Evolutionary conservation across 2,888 invertebrate species (phyloP).

Genomic region (Pristionchus japonicus): DNA sequence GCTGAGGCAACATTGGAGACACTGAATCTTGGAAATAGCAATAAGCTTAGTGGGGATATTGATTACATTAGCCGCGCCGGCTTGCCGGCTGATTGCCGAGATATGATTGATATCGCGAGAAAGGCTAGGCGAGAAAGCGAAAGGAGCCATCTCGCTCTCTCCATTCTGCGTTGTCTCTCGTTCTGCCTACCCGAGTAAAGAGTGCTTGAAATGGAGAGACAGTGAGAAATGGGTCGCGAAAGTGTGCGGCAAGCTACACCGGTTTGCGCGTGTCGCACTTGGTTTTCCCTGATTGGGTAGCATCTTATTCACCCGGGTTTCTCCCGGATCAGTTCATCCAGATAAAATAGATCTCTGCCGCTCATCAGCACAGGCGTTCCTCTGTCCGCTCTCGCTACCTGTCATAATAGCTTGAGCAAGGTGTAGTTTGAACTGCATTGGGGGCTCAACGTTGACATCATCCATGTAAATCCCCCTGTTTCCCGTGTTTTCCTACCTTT

Average conservation of each 20-base stretch:
- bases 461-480: neutral
- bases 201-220: too few species aligned
- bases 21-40: too few species aligned
- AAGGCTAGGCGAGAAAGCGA: neutral
- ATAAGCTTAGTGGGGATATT: neutral
- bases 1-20: too few species aligned
- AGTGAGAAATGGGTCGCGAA: neutral
- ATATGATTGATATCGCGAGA: constrained; percentile 9
- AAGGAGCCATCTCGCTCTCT: neutral
- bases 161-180: neutral
- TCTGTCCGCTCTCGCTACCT: too few species aligned
- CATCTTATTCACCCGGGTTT: too few species aligned
- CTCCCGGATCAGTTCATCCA: too few species aligned
- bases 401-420: too few species aligned
- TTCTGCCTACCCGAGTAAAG: neutral
- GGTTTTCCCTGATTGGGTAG: neutral
- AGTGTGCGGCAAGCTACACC: neutral
- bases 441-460: too few species aligned
- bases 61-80: neutral
- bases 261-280: neutral
- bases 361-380: too few species aligned
- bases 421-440: too few species aligned
- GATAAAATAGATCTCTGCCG: too few species aligned
- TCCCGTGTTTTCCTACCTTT: neutral
- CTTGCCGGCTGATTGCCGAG: neutral